Conservation (phyloP, 1,140 invertebrate genomes). For the Tetragnatha versicolor region DNA sequence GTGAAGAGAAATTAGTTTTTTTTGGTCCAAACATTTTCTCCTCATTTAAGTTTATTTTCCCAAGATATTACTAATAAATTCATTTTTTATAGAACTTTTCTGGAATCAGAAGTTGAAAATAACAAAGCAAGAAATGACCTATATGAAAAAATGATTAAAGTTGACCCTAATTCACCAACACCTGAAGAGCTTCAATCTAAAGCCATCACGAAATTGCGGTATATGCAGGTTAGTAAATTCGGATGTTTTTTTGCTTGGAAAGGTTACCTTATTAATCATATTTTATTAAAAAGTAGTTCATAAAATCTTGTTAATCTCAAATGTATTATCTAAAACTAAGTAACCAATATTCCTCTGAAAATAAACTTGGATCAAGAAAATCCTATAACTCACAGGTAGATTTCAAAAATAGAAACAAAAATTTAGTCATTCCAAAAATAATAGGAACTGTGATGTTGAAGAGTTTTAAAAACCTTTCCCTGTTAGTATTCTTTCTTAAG, state of each 20-base stretch:
- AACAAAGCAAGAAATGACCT: slow-evolving; percentile 77
- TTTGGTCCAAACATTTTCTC: not conserved
- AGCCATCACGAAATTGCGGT: slow-evolving; percentile 90
- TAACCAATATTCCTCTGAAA: no score
- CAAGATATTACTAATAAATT: not conserved
- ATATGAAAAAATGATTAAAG: slow-evolving; percentile 92
- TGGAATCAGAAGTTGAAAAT: slow-evolving; percentile 92
- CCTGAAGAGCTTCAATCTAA: slow-evolving; percentile 76
- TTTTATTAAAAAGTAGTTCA: not conserved
- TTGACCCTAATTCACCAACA: slow-evolving; percentile 86
- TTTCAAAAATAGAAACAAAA: no score
- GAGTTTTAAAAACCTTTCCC: no score
- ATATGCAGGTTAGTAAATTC: slow-evolving; percentile 77
- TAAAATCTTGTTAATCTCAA: not conserved
- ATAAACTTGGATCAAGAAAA: no score
- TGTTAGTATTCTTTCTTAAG: no score
- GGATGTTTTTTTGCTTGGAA: not conserved
- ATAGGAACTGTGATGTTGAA: no score
- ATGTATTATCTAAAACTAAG: no score
- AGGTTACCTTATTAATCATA: not conserved
- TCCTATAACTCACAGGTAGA: no score
- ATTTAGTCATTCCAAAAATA: no score
- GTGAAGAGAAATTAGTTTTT: not conserved
- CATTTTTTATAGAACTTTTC: slow-evolving; percentile 74
- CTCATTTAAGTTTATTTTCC: not conserved